These are phyloP conservation scores for Psittacula cyanocephala DNA, from an alignment of 2,113 vertebrate genomes.

Conservation along the genomic window DNA sequence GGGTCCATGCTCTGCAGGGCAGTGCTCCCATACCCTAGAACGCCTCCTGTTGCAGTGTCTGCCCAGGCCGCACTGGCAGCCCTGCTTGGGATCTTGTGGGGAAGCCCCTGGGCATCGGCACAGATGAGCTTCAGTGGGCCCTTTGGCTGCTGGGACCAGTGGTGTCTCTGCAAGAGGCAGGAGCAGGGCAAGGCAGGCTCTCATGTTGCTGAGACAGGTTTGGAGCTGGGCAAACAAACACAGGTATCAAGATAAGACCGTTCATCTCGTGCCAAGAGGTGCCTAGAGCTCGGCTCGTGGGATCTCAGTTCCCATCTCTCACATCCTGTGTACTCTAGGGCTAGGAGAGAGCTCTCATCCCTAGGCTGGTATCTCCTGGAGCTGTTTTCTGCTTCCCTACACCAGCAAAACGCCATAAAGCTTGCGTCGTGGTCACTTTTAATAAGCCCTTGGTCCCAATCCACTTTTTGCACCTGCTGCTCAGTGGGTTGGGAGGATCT, in stretches of 20 bases:
- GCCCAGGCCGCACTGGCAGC: not conserved
- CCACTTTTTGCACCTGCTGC: not conserved
- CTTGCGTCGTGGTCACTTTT: not conserved
- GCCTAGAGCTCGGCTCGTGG: not conserved
- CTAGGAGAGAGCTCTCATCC: not conserved
- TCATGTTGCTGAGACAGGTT: constrained; percentile 28
- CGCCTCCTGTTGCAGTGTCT: accelerated
- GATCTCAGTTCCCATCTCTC: not conserved
- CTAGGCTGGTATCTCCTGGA: not conserved
- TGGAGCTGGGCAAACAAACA: constrained; percentile 27
- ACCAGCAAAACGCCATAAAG: not conserved
- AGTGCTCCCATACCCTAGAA: not conserved
- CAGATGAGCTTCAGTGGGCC: not conserved
- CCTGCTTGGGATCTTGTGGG: accelerated
- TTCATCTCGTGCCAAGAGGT: not conserved
- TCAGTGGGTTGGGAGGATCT: not conserved
- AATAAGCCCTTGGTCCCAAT: not conserved
- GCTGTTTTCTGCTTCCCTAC: not conserved
- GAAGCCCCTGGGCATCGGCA: not conserved
- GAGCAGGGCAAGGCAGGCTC: not conserved
- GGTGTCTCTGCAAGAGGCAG: not conserved
- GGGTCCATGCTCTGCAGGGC: not conserved
- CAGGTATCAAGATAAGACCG: constrained; percentile 22
- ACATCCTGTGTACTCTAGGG: accelerated
- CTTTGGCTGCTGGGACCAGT: not conserved